A percentile compares a stretch with the other conserved stretches of the same genome.
These are phyloP conservation scores for Metacarcinus magister DNA, from an alignment of 2,888 invertebrate genomes.

Conservation along the genomic window DNA sequence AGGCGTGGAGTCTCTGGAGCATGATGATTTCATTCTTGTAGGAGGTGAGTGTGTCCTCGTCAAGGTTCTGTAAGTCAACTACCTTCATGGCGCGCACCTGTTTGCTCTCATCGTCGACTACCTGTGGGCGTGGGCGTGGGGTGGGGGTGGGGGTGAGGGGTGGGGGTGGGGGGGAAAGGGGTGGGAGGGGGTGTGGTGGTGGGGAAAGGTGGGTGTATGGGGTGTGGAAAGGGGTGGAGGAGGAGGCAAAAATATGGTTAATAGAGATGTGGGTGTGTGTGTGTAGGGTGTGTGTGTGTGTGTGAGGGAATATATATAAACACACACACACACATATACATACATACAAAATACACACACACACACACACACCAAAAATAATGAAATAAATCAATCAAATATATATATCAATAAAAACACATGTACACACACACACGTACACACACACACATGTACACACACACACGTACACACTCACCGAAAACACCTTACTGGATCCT, in stretches of 20 bases:
- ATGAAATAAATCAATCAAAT: too few relatives aligned
- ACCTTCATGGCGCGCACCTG: slow-evolving; percentile 91
- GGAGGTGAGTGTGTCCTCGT: slow-evolving; percentile 90
- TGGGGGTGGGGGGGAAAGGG: background rate
- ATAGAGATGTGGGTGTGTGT: too few relatives aligned
- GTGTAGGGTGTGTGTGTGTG: too few relatives aligned
- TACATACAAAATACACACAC: too few relatives aligned
- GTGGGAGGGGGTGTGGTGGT: background rate
- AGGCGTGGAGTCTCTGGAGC: slow-evolving; percentile 91
- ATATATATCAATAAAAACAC: background rate
- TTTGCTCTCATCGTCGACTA: slow-evolving; percentile 87
- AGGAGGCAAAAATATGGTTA: too few relatives aligned
- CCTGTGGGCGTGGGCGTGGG: slow-evolving; percentile 85
- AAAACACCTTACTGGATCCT: slow-evolving; percentile 94
- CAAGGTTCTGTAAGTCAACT: slow-evolving; percentile 90
- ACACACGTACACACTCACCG: slow-evolving; percentile 83
- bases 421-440: background rate
- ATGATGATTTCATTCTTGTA: slow-evolving; percentile 95
- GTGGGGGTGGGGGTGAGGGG: background rate
- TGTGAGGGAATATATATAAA: background rate
- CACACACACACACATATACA: too few relatives aligned
- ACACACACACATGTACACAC: slow-evolving; percentile 19
- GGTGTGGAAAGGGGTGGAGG: too few relatives aligned
- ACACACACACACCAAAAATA: too few relatives aligned
- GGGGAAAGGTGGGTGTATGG: too few relatives aligned